phyloP scores from a whole-genome alignment of 2,113 vertebrate species.

The Pachycephala philippinensis region DNA sequence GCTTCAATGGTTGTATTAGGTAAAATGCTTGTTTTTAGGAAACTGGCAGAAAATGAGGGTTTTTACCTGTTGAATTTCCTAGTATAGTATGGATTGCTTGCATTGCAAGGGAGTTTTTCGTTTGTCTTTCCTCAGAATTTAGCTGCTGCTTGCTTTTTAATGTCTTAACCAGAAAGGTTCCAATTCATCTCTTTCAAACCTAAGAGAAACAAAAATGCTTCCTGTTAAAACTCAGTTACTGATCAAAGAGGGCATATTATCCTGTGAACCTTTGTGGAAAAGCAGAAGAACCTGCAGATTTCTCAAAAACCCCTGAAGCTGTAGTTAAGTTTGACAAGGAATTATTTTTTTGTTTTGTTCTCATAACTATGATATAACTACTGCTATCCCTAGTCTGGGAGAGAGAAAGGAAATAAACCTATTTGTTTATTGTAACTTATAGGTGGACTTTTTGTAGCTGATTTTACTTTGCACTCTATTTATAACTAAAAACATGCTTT shows the following conservation, averaged over 20 bases:
- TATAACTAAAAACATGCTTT: background rate
- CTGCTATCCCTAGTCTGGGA: background rate
- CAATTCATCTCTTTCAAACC: background rate
- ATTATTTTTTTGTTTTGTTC: background rate
- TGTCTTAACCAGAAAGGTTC: background rate
- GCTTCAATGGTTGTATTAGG: rapidly evolving
- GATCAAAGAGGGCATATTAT: background rate
- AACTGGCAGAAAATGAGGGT: rapidly evolving
- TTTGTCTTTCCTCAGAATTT: background rate
- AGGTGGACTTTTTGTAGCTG: too few species aligned
- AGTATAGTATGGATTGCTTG: rapidly evolving
- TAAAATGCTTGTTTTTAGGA: background rate
- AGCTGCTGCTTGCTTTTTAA: background rate
- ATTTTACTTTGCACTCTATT: background rate
- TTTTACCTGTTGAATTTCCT: background rate
- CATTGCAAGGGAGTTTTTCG: rapidly evolving
- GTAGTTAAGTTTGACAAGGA: background rate
- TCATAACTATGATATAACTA: background rate
- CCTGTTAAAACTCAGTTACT: background rate
- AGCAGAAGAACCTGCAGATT: background rate
- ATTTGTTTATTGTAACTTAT: background rate
- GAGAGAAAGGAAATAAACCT: background rate
- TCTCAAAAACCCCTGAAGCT: rapidly evolving
- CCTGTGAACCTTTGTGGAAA: background rate
- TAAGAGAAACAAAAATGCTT: too few species aligned